Conservation (phyloP, 1,140 invertebrate species). For the Sipha flava region DNA sequence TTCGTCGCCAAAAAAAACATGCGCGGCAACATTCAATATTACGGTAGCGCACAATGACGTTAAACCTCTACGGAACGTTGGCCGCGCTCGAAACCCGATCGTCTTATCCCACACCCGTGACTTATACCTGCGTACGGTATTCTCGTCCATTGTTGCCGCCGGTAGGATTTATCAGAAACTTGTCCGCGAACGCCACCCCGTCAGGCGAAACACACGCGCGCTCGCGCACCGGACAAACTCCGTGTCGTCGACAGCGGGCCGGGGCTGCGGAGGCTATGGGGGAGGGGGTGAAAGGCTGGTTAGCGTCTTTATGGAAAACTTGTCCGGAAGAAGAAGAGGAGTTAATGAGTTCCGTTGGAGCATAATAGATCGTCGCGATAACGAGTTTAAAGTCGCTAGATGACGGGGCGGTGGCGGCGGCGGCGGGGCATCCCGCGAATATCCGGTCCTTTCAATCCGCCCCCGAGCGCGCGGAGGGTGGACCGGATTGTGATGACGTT, state of each 20-base stretch:
- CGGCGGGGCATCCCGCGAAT: neutral
- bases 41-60: too few relatives aligned
- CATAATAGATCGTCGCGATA: slow-evolving; percentile 29
- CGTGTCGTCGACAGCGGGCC: too few relatives aligned
- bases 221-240: neutral
- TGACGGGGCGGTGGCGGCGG: neutral
- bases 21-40: too few relatives aligned
- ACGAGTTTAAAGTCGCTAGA: slow-evolving; percentile 18
- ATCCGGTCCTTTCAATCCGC: slow-evolving; percentile 21
- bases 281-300: neutral
- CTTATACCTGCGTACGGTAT: neutral
- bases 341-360: slow-evolving; percentile 16
- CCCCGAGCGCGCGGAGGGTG: neutral
- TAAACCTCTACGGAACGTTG: too few relatives aligned
- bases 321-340: slow-evolving; percentile 17
- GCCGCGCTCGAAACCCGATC: neutral
- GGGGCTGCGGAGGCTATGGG: neutral
- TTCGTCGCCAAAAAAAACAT: too few relatives aligned
- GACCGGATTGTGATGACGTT: slow-evolving; percentile 31
- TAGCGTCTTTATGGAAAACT: slow-evolving; percentile 20
- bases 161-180: slow-evolving; percentile 10
- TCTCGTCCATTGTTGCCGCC: slow-evolving; percentile 5
- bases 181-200: neutral
- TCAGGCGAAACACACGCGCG: neutral
- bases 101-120: neutral